Evolutionary conservation across 30 jellyfish, hydroid and myxozoan species (phyloP).

Genomic region (Aurelia sp.): DNA sequence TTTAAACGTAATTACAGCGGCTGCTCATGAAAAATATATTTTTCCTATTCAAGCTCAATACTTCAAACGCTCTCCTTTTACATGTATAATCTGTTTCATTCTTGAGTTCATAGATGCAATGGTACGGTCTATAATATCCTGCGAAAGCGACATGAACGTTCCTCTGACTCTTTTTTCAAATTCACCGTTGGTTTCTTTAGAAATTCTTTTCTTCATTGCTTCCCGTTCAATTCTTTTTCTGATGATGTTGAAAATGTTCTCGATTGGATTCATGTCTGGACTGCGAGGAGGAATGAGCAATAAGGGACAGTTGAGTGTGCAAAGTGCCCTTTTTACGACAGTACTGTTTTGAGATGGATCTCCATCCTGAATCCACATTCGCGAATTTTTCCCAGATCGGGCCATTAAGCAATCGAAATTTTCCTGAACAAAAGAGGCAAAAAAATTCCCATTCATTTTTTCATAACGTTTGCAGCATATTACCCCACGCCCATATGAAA

Average conservation of each 20-base stretch:
- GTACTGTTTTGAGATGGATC: slow-evolving; percentile 36
- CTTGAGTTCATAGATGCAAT: slow-evolving; percentile 30
- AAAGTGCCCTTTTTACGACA: slow-evolving; percentile 7
- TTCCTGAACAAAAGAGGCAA: no score
- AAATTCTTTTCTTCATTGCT: not conserved
- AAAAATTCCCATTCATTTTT: no score
- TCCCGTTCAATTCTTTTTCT: slow-evolving; percentile 11
- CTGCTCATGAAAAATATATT: no score
- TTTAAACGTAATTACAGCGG: not conserved
- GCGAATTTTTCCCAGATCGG: no score
- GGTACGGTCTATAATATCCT: slow-evolving; percentile 1
- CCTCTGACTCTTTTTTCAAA: slow-evolving; percentile 10
- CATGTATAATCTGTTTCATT: slow-evolving; percentile 21
- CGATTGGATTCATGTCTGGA: slow-evolving; percentile 37
- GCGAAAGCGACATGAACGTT: slow-evolving; percentile 7
- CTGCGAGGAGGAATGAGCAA: slow-evolving; percentile 40
- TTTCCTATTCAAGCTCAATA: not conserved
- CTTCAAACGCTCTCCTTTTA: slow-evolving; percentile 13
- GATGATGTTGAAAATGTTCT: slow-evolving; percentile 10
- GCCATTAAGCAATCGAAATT: no score
- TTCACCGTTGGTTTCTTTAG: slow-evolving; percentile 14
- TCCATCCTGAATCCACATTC: slow-evolving; percentile 49
- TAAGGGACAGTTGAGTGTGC: slow-evolving; percentile 17
- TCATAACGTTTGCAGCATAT: no score
- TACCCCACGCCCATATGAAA: no score